Evolutionary conservation across 2,888 invertebrate species (phyloP), one percentile per base, ranked within the genome.

Genomic region (Caenorhabditis sp.): DNA sequence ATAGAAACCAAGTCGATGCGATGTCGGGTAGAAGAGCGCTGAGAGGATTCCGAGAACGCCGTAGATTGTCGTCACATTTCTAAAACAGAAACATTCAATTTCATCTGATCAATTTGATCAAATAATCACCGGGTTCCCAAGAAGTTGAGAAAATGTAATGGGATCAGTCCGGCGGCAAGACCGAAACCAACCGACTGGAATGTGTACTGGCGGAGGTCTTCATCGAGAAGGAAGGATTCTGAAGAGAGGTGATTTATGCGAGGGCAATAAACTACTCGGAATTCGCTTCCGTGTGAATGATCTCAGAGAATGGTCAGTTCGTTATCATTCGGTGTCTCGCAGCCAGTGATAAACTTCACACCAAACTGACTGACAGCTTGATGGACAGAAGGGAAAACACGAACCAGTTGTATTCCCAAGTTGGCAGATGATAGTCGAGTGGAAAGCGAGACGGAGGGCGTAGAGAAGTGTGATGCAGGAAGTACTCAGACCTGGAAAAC

Each of bases 381-480:
- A 74, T 65, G 65, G 55, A 55, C 28, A 37, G 35, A 56, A 22
- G 40, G 11, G 8, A 22, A 28, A 32, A 35, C 35, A 80, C 72
- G 37, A 72, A 76, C 81, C 81, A 24, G 64, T 82, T n/a, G 67
- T 24, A 62, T 83, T 81, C 35, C 76, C 47, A 65, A 80, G 51
- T 65, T 85, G 83, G 53, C 85, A 83, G 40, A 85, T 70, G 56
- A 85, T 83, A 26, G 85, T 85, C 0, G 82, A 72, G 56, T 85
- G 83, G 60, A 85, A 85, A 8, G 85, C 79, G n/a, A 85, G 62
- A 40, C 85, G 79, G 18, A 83, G 80, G 37, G 83, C 76, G 53
- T 85, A 85, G 47, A 85, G 69, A 44, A 81, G 60, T 18, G 85
- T 83, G 51, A 83, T 74, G 44, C 70, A 70, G 9, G 82, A 65